phyloP scores from a whole-genome alignment of 2,113 vertebrate species.

The Pluvianellus socialis region DNA sequence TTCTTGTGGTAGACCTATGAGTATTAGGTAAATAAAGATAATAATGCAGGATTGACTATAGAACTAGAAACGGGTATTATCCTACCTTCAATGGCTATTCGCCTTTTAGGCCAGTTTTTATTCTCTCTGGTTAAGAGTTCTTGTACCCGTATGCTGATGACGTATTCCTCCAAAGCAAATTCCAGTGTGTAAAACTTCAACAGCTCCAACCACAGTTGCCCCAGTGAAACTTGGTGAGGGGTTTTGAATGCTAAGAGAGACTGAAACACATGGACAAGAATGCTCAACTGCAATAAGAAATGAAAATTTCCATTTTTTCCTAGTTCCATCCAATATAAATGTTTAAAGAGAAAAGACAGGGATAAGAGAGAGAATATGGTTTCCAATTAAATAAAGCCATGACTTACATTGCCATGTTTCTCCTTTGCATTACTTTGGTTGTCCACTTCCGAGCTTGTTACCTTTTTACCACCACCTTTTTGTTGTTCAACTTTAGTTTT shows the following conservation, averaged over 20 bases:
- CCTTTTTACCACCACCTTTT: conserved; percentile 73
- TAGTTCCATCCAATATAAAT: background rate
- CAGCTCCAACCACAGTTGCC: conserved; percentile 95
- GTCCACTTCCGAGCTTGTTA: conserved; percentile 63
- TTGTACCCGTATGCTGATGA: conserved; percentile 94
- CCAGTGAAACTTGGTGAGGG: conserved; percentile 79
- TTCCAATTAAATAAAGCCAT: background rate
- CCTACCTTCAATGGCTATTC: conserved; percentile 96
- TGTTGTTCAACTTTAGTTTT: conserved; percentile 82
- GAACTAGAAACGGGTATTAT: background rate
- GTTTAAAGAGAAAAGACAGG: background rate
- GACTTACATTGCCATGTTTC: conserved; percentile 86
- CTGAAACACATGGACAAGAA: conserved; percentile 73
- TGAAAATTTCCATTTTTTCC: background rate
- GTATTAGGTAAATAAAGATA: background rate
- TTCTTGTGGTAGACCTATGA: background rate
- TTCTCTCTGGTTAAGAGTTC: conserved; percentile 89
- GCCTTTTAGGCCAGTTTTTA: conserved; percentile 97
- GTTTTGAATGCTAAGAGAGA: conserved; percentile 79
- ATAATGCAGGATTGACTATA: background rate
- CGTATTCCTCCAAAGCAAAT: conserved; percentile 93
- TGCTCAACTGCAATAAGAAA: background rate
- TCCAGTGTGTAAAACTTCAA: conserved; percentile 98
- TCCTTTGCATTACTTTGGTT: conserved; percentile 76
- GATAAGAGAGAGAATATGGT: background rate